Base-by-base conservation (phyloP, 2,797 vertebrate genomes). In the Heliangelus exortis region DNA sequence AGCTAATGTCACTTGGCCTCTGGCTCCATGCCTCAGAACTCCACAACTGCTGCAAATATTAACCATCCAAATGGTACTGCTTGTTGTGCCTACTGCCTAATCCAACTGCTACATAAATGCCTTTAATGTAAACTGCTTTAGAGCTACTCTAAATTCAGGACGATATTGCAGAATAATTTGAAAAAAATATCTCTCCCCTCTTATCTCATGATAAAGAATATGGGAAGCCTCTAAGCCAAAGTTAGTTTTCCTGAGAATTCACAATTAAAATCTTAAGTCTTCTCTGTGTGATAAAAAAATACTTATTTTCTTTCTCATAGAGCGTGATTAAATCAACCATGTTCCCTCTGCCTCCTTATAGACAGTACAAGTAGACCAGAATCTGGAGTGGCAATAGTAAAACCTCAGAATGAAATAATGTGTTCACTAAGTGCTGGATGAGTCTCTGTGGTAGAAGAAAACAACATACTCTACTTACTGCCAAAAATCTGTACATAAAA, bases 401-500 rank as follows among this genome's bases (percentile, higher is more conserved):
- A 96, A 93, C 39, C 86, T 87, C 71, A 89, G 68, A 94, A 90
- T 82, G 71, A 96, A 94, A 95, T 84, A 93, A 87, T 47, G 29
- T 65, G 50, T 75, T 95, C 87, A 75, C 75, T 92, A 78, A 95
- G 69, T 67, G 26, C 84, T 88, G 82, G 66, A 96, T 90, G 89
- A 74, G 33, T 95, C 87, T 96, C 92, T 67, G 58, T 31, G 75
- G 94, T 86, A 89, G 89, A 62, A 95, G 91, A 92, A 96, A 95
- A 82, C 85, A 31, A 92, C 89, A 88, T 92, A 95, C 75, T 96
- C 93, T 55, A 58, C 65, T 89, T 80, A 66, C 85, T 92, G 91
- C 91, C 96, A 96, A 93, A 95, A 92, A 87, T 66, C 77, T 29
- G 59, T 77, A 73, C 79, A 90, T 92, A 93, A 97, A 96, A 90